Evolutionary conservation across 2,888 invertebrate genomes (phyloP), one percentile per base, ranked within the genome.

Genomic region (Cerastis rubricosa): DNA sequence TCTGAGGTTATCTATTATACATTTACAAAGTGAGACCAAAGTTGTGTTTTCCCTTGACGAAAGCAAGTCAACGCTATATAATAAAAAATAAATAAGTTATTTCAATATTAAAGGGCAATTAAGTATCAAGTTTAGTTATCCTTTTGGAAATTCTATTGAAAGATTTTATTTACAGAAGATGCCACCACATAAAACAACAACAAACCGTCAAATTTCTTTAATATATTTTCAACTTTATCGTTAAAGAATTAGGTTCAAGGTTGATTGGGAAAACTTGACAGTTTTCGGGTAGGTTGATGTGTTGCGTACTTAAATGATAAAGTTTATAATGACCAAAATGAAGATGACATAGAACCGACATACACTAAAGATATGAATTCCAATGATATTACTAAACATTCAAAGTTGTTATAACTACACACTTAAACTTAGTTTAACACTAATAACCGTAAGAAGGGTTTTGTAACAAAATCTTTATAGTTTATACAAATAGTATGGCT

Each of bases 351-450:
- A 61, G 22, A 12, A 63, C 25, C 47, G 80, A 81, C 65, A 70
- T 83, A 85, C 54, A 35, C 76, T 86, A 88, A 77, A 71, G 80
- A 80, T 86, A 86, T 87, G 87, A 87, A 83, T 86, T 74, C 69
- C 71, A 80, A 70, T 80, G 47, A 84, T 80, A 76, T 76, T 74
- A 65, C 71, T 87, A 87, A 82, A 89, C 85, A 86, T 88, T 74
- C 68, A 87, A 84, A 88, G 83, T 69, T 76, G 43, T 84, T 84
- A 83, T 43, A 76, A 76, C 84, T 89, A 74, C 22, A 57, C 45
- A 88, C 86, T 81, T 90, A 86, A 71, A 66, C 69, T 84, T 76
- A 80, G 66, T 74, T 79, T 86, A 86, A 85, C 74, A 83, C 72
- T 82, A 84, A 77, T 68, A 80, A 80, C 67, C 61, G 43, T 75